Evolutionary conservation across 1,140 invertebrate species (phyloP).

Genomic region (Penaeus vannamei): DNA sequence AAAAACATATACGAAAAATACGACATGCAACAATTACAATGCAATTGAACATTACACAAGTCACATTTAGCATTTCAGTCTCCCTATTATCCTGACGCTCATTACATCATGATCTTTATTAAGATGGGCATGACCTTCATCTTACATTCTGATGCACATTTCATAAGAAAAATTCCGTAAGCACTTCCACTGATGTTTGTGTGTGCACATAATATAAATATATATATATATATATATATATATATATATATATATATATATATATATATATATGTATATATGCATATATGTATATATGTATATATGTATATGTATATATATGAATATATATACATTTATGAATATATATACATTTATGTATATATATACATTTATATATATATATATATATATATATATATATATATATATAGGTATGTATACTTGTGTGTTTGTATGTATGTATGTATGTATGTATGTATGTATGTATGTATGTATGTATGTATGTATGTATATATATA

Average conservation of each 20-base stretch:
- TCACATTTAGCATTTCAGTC: neutral
- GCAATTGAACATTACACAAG: neutral
- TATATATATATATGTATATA: constrained; percentile 34
- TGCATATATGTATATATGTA: constrained; percentile 38
- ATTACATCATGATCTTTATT: neutral
- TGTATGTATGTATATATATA: neutral
- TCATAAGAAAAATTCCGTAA: neutral
- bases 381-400: constrained; percentile 38
- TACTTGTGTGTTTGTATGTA: neutral
- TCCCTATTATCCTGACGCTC: neutral
- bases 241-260: constrained; percentile 32
- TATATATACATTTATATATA: constrained; percentile 45
- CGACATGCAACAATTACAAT: too few relatives aligned
- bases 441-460: neutral
- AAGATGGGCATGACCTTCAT: neutral
- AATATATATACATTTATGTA: constrained; percentile 36
- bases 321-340: constrained; percentile 42
- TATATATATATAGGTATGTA: constrained; percentile 13
- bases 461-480: neutral
- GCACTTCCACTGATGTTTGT: neutral
- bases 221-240: neutral
- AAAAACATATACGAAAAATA: too few relatives aligned
- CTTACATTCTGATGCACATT: neutral
- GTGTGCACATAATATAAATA: neutral
- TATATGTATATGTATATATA: constrained; percentile 46